phyloP scores from a whole-genome alignment of 2,797 vertebrate genomes.

The Euphonia xanthogaster region DNA sequence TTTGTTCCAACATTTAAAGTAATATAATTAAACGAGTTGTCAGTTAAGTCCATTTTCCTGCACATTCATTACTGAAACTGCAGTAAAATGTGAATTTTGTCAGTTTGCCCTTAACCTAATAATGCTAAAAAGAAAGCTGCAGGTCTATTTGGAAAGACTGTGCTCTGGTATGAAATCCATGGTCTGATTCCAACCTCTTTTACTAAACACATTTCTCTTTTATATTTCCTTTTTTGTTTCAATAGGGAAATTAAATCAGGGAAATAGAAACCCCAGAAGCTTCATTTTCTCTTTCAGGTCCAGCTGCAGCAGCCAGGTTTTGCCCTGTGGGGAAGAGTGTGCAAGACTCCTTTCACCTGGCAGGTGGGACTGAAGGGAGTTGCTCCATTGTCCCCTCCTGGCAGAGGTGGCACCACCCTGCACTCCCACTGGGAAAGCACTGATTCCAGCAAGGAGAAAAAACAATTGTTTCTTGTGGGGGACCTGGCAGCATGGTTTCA shows the following conservation, averaged over 20 bases:
- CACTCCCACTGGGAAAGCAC: neutral
- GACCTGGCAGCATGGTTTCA: neutral
- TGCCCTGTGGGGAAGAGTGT: neutral
- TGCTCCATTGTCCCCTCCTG: neutral
- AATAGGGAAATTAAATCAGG: neutral
- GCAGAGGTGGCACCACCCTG: neutral
- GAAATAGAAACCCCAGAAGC: neutral
- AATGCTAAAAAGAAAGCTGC: neutral
- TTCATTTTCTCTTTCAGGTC: neutral
- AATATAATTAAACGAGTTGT: neutral
- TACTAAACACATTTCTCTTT: neutral
- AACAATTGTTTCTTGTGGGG: rapidly evolving
- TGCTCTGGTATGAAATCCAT: neutral
- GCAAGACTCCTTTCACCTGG: neutral
- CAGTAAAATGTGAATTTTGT: neutral
- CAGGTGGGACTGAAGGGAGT: neutral
- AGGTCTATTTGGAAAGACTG: neutral
- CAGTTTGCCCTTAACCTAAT: neutral
- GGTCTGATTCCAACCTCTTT: neutral
- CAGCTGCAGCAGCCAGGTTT: neutral
- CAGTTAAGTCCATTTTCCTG: neutral
- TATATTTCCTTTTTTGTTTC: neutral
- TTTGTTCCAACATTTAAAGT: neutral
- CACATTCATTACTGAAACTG: neutral
- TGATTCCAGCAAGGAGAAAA: neutral